These are phyloP conservation scores for Girardinichthys multiradiatus DNA, from an alignment of 2,113 vertebrate genomes.

Conservation along the genomic window DNA sequence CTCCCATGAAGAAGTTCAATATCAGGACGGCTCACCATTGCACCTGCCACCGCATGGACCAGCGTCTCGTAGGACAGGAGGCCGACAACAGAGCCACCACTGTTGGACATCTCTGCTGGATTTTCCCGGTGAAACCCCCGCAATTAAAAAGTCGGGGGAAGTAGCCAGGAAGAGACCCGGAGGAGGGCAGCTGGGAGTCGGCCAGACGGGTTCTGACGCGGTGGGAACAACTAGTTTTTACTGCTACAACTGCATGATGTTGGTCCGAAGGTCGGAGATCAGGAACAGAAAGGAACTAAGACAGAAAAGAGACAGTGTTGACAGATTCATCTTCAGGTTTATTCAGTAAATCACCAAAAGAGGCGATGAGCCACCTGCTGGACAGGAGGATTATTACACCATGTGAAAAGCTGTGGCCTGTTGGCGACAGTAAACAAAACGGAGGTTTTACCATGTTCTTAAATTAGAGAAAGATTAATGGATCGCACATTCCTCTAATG, in stretches of 20 bases:
- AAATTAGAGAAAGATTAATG: too few relatives aligned
- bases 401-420: not conserved
- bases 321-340: not conserved
- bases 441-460: too few relatives aligned
- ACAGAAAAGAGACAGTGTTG: not conserved
- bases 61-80: slow-evolving; percentile 83
- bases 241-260: not conserved
- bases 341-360: not conserved
- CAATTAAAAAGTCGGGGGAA: not conserved
- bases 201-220: not conserved
- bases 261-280: not conserved
- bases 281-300: not conserved
- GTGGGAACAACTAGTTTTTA: not conserved
- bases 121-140: slow-evolving; percentile 6
- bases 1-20: not conserved
- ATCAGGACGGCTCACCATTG: slow-evolving; percentile 70
- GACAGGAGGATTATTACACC: not conserved
- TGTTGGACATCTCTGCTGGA: slow-evolving; percentile 68
- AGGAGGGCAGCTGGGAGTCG: not conserved
- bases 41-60: slow-evolving; percentile 83
- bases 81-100: slow-evolving; percentile 47
- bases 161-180: not conserved
- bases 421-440: not conserved
- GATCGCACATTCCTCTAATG: too few relatives aligned
- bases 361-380: not conserved